Evolutionary conservation across 2,797 vertebrate genomes (phyloP).

Genomic region (Phataginus tricuspis): DNA sequence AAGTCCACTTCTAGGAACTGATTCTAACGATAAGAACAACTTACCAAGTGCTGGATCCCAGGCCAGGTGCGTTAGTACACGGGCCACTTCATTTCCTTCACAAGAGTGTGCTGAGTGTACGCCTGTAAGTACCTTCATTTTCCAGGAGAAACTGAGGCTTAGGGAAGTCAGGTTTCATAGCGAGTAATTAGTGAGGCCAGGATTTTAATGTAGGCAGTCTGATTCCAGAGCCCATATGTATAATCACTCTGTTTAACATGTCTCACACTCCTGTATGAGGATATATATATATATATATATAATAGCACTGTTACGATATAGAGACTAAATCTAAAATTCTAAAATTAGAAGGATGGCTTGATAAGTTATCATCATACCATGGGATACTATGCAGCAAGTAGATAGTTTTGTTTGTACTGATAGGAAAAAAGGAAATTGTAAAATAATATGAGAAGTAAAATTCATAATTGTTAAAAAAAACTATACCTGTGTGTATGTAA

Average conservation of each 20-base stretch:
- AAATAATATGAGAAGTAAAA: not conserved
- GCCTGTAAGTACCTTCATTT: not conserved
- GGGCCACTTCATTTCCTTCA: not conserved
- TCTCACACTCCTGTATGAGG: not conserved
- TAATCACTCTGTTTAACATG: not conserved
- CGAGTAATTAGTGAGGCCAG: not conserved
- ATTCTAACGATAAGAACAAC: not conserved
- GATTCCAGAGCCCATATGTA: not conserved
- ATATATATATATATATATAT: no score
- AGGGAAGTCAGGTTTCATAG: not conserved
- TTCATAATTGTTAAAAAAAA: not conserved
- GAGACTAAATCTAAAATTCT: not conserved
- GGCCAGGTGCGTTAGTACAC: not conserved
- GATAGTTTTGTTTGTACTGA: not conserved
- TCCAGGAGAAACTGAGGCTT: constrained; percentile 2
- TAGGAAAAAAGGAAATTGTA: not conserved
- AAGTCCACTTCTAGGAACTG: not conserved
- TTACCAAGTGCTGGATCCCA: not conserved
- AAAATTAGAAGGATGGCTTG: not conserved
- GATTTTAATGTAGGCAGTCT: not conserved
- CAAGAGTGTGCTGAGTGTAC: no score
- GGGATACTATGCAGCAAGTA: not conserved
- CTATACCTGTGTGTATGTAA: not conserved
- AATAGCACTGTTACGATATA: not conserved
- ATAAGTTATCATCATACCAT: not conserved